Conservation (phyloP, 2,797 vertebrate species). For the Anableps anableps region DNA sequence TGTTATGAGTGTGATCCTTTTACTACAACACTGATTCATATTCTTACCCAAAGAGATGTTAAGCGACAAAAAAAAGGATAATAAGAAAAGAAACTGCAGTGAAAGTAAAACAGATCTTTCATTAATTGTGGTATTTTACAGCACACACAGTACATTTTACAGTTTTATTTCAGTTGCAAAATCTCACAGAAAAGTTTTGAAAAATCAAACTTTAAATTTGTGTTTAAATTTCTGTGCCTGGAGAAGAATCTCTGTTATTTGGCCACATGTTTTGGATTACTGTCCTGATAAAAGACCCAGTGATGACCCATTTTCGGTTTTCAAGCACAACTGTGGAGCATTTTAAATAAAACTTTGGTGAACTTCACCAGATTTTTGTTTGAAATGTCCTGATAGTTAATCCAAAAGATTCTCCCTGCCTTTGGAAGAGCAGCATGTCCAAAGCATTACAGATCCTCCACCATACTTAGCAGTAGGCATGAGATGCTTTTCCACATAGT, state of each 20-base stretch:
- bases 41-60: not conserved
- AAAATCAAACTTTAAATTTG: not conserved
- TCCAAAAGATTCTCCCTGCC: not conserved
- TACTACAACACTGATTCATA: not conserved
- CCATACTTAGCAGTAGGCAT: not conserved
- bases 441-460: not conserved
- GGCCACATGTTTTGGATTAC: not conserved
- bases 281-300: not conserved
- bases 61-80: not conserved
- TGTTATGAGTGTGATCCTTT: not conserved
- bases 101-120: not conserved
- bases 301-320: not conserved
- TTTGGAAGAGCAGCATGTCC: not conserved
- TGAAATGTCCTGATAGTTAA: not conserved
- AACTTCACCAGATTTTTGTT: not conserved
- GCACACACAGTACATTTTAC: not conserved
- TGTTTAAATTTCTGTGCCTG: not conserved
- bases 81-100: not conserved
- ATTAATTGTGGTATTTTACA: not conserved
- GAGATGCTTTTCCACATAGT: not conserved
- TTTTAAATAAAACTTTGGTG: not conserved
- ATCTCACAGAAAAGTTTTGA: not conserved
- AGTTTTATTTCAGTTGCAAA: too few relatives aligned
- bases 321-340: not conserved
- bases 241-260: not conserved